Percentiles rank a stretch among this genome's conserved stretches.
Conservation (phyloP, 37 sponge, comb jelly and placozoan species). For the Chondrilla cf. caribensis region DNA sequence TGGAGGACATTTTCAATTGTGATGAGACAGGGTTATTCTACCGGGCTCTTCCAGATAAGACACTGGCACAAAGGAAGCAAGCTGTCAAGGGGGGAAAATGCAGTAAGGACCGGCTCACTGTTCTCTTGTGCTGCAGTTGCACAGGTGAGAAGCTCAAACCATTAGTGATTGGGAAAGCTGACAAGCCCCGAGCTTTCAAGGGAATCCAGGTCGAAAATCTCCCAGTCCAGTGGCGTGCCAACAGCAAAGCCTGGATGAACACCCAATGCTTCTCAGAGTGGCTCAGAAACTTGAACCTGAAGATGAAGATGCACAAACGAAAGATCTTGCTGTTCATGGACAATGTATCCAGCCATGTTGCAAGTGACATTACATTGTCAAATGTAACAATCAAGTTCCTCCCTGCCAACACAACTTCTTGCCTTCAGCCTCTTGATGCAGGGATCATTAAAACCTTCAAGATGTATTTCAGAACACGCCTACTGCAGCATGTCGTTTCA, state of each 20-base stretch:
- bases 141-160: neutral
- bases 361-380: no score
- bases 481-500: no score
- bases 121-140: neutral
- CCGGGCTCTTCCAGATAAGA: neutral
- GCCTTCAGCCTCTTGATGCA: no score
- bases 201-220: neutral
- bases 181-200: neutral
- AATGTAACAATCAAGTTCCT: no score
- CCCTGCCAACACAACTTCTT: no score
- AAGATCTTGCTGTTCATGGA: conserved; percentile 1
- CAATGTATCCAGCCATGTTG: no score
- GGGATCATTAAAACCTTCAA: no score
- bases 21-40: conserved; percentile 16
- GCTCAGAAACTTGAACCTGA: conserved; percentile 1
- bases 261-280: neutral
- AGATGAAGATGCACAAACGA: neutral
- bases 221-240: neutral
- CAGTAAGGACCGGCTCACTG: neutral
- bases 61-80: neutral
- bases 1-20: neutral
- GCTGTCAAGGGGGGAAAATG: neutral
- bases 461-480: no score
- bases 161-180: conserved; percentile 7
- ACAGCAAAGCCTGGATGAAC: conserved; percentile 20